Evolutionary conservation across 2,797 vertebrate genomes (phyloP).

Genomic region (Podarcis lilfordi): DNA sequence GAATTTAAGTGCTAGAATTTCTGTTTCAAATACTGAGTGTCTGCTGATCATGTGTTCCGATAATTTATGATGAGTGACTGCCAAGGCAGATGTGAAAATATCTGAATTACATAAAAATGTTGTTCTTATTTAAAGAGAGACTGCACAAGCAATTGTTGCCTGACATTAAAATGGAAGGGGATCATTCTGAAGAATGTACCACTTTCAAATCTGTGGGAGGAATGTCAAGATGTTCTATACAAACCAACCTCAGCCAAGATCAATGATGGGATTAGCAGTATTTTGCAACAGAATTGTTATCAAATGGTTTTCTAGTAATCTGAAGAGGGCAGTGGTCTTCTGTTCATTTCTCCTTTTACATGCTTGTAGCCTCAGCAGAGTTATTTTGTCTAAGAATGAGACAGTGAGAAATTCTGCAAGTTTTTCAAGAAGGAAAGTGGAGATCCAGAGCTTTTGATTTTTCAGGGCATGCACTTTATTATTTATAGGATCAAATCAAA

Average conservation of each 20-base stretch:
- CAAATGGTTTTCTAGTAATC: constrained; percentile 20
- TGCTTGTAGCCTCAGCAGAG: constrained; percentile 4
- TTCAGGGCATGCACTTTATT: background rate
- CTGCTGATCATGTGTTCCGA: constrained; percentile 23
- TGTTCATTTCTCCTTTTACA: background rate
- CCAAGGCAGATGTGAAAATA: constrained; percentile 6
- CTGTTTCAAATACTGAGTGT: constrained; percentile 28
- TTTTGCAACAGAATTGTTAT: background rate
- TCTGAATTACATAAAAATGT: constrained; percentile 35
- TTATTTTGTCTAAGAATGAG: background rate
- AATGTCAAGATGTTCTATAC: constrained; percentile 33
- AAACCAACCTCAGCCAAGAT: constrained; percentile 17
- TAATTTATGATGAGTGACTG: constrained; percentile 31
- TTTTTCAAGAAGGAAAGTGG: background rate
- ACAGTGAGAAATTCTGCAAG: background rate
- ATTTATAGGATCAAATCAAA: background rate
- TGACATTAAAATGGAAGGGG: constrained; percentile 4
- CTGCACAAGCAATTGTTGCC: constrained; percentile 43
- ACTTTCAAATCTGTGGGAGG: constrained; percentile 41
- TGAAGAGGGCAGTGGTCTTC: background rate
- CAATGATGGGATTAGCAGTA: background rate
- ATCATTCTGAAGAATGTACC: constrained; percentile 4
- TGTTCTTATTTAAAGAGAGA: constrained; percentile 40
- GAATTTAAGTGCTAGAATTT: constrained; percentile 44
- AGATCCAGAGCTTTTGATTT: background rate